Conservation (phyloP, 2,113 vertebrate species). For the Tragelaphus strepsiceros region DNA sequence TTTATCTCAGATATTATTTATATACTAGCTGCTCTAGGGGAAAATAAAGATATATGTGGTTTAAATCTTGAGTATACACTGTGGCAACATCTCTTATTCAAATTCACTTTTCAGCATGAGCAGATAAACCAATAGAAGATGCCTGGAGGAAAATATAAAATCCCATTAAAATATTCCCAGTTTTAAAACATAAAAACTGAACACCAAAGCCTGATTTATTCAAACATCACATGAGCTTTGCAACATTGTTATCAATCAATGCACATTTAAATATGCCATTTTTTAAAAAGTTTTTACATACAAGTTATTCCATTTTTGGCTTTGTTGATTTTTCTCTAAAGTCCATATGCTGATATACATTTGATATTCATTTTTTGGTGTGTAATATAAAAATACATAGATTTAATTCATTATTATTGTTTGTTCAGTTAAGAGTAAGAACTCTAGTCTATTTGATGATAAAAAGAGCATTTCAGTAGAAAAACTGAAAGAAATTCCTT, state of each 20-base stretch:
- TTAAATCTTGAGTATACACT: constrained; percentile 21
- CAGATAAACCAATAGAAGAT: constrained; percentile 61
- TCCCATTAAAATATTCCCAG: constrained; percentile 63
- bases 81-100: constrained; percentile 34
- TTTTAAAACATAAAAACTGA: constrained; percentile 51
- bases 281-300: background rate
- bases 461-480: background rate
- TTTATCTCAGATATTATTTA: constrained; percentile 25
- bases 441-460: background rate
- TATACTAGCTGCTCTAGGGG: background rate
- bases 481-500: background rate
- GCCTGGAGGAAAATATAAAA: constrained; percentile 68
- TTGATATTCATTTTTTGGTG: background rate
- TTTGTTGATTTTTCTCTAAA: background rate
- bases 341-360: background rate
- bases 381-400: background rate
- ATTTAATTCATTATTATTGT: background rate
- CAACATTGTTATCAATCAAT: background rate
- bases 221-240: constrained; percentile 38
- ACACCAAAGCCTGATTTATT: constrained; percentile 40
- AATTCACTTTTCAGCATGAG: constrained; percentile 53
- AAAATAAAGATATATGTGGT: constrained; percentile 21
- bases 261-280: background rate
- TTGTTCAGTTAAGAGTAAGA: background rate
- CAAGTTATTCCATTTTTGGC: background rate